Base-by-base conservation (phyloP, 2,113 vertebrate genomes). In the Phasianus colchicus region DNA sequence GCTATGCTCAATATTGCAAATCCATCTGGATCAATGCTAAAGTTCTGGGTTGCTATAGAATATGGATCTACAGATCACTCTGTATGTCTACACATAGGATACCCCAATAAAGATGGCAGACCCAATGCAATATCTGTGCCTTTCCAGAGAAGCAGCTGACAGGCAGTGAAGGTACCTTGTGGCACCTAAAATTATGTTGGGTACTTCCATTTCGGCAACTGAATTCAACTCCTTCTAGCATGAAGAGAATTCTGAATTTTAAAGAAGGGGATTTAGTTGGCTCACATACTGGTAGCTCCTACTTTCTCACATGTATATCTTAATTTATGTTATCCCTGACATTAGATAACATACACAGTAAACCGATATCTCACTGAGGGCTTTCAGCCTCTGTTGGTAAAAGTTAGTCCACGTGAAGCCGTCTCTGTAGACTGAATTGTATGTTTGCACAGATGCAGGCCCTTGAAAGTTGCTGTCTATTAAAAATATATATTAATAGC, bases 401-500 rank as follows among this genome's bases (percentile, higher is more conserved):
- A 69, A 1, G 38, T 58, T 77, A 32, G 61, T 71, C 69, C 83
- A 10, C 77, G 69, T 81, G 34, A 88, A 19, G 30, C 65, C 34
- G 78, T 81, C 32, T 88, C 70, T 81, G 42, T 19, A 78, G 69
- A 75, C 30, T 52, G 57, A 86, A 72, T 45, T 52, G 6, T 67
- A 60, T 83, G 61, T 96, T 94, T 92, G 54, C 83, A 90, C 85
- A 94, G 69, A 95, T 94, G 93, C 58, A 83, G 30, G 1, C 60
- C 66, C 48, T 86, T 80, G 69, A 94, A 96, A 92, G n/a, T 80
- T 69, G 52, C 76, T 78, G 61, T 86, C 86, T 88, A 58, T 88
- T 94, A 72, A 92, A 94, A 95, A 81, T 90, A 86, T 32, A 32
- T 88, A 94, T 95, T 93, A 93, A 72, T 64, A 90, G 76, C 72